Percentiles rank a stretch among this genome's conserved stretches.
These are phyloP conservation scores for Astur gentilis DNA, from an alignment of 2,113 vertebrate species.

Conservation along the genomic window DNA sequence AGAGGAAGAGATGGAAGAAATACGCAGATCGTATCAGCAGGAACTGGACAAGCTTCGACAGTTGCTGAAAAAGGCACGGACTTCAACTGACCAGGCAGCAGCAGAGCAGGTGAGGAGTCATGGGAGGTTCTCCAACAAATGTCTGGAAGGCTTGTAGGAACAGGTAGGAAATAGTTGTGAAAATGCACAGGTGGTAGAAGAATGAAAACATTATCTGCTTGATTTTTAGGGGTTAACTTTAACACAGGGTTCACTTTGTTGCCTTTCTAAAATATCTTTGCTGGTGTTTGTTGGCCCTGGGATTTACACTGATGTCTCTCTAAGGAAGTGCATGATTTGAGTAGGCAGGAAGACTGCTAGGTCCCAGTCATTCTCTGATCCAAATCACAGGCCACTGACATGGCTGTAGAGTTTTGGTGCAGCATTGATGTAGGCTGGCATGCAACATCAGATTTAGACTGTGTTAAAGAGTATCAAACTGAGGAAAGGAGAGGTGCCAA, in stretches of 20 bases:
- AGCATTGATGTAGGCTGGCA: neutral
- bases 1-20: constrained; percentile 88
- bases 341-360: neutral
- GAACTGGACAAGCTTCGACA: constrained; percentile 83
- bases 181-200: neutral
- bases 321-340: neutral
- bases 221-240: neutral
- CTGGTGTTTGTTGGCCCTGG: neutral
- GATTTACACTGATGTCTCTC: neutral
- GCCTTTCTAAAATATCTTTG: neutral
- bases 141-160: neutral
- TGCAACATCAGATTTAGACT: neutral
- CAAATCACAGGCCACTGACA: rapidly evolving
- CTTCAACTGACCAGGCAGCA: constrained; percentile 78
- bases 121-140: neutral
- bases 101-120: constrained; percentile 81
- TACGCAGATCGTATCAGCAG: constrained; percentile 79
- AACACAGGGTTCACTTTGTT: neutral
- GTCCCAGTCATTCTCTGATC: neutral
- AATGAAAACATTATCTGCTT: rapidly evolving
- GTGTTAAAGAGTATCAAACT: neutral
- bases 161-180: neutral
- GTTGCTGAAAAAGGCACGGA: constrained; percentile 82
- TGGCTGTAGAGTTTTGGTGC: neutral
- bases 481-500: neutral